phyloP scores from a whole-genome alignment of 2,797 vertebrate species.

The Dicrostonyx torquatus region DNA sequence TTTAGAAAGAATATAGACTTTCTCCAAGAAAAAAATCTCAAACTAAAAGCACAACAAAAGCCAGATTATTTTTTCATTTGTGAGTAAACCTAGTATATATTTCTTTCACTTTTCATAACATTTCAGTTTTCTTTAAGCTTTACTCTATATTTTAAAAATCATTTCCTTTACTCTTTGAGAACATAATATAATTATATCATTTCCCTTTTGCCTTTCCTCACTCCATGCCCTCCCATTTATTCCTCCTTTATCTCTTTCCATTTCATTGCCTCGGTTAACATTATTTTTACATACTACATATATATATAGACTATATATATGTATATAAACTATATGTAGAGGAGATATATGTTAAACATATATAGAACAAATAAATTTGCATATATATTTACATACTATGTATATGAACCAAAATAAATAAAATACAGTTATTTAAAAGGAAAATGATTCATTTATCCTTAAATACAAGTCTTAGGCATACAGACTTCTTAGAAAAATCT shows the following conservation, averaged over 20 bases:
- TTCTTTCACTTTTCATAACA: neutral
- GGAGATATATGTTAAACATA: too few species aligned
- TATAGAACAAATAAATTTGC: neutral
- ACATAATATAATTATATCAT: neutral
- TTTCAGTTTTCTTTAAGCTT: neutral
- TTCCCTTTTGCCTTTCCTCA: neutral
- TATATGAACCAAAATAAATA: neutral
- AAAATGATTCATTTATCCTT: neutral
- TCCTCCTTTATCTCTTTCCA: neutral
- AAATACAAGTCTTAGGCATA: neutral
- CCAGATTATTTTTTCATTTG: neutral
- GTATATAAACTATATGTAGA: too few species aligned
- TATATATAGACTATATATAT: neutral
- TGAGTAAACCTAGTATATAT: neutral
- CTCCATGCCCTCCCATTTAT: neutral
- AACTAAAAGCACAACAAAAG: neutral
- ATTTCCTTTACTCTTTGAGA: neutral
- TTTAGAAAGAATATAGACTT: neutral
- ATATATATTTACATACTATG: neutral
- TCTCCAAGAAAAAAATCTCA: neutral
- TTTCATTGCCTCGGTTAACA: too few species aligned
- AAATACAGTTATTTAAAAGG: slow-evolving; percentile 9
- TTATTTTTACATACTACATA: neutral
- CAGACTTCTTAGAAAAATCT: slow-evolving; percentile 18
- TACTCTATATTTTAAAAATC: neutral